A percentile compares a stretch with the other conserved stretches of the same genome.
Evolutionary conservation across 2,888 invertebrate species (phyloP).

Genomic region (Drosophila kuntzei): DNA sequence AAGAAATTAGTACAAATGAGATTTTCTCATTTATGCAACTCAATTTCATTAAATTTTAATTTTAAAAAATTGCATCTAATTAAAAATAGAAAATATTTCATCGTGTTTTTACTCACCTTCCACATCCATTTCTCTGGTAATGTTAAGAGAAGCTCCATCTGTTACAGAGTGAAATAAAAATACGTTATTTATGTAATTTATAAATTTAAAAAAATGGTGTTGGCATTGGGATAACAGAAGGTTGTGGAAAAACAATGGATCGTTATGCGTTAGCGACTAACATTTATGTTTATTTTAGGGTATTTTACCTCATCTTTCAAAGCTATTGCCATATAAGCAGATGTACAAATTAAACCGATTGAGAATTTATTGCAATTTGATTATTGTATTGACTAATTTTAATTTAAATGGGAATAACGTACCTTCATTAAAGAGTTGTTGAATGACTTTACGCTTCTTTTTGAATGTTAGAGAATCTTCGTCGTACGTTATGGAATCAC

Average conservation of each 20-base stretch:
- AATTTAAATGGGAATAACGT: slow-evolving; percentile 38
- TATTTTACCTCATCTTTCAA: slow-evolving; percentile 83
- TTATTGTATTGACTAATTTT: neutral
- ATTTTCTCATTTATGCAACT: no score
- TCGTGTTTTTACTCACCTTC: slow-evolving; percentile 82
- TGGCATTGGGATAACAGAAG: slow-evolving; percentile 17
- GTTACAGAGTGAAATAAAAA: slow-evolving; percentile 72
- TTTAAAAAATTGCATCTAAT: no score
- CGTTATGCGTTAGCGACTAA: slow-evolving; percentile 76
- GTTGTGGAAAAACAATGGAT: slow-evolving; percentile 31
- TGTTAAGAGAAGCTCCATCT: slow-evolving; percentile 91
- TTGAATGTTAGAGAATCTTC: slow-evolving; percentile 90
- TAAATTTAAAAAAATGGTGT: neutral
- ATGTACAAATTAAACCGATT: slow-evolving; percentile 48
- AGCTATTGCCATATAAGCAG: slow-evolving; percentile 86
- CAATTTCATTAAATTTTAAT: no score
- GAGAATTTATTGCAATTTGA: slow-evolving; percentile 39
- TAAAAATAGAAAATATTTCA: no score
- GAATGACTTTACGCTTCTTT: slow-evolving; percentile 89
- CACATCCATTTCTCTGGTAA: slow-evolving; percentile 89
- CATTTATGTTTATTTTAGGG: slow-evolving; percentile 58
- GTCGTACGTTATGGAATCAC: slow-evolving; percentile 86
- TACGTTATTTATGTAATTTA: slow-evolving; percentile 1
- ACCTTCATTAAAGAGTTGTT: slow-evolving; percentile 87
- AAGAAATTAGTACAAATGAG: no score